phyloP scores from a whole-genome alignment of 2,888 invertebrate species.

The Coronaproctus castanopsis region DNA sequence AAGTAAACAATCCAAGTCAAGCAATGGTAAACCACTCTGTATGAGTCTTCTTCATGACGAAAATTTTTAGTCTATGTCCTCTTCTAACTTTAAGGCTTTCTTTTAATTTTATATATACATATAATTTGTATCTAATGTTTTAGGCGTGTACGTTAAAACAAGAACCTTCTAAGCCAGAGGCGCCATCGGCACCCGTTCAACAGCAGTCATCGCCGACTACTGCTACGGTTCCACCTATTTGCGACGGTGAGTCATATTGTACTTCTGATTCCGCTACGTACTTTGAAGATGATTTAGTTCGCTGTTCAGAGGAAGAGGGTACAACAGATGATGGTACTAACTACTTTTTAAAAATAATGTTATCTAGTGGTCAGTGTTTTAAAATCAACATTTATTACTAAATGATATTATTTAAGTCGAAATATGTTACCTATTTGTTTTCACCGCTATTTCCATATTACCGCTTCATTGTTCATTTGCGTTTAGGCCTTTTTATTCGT shows the following conservation, averaged over 20 bases:
- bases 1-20: too few species aligned
- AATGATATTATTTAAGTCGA: too few species aligned
- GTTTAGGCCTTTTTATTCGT: too few species aligned
- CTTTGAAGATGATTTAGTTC: slow-evolving; percentile 73
- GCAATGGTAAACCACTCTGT: too few species aligned
- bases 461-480: not conserved
- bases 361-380: not conserved
- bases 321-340: slow-evolving; percentile 18
- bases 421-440: too few species aligned
- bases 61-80: too few species aligned
- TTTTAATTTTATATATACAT: too few species aligned
- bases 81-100: too few species aligned
- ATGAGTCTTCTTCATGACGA: too few species aligned
- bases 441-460: not conserved
- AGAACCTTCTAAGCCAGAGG: not conserved
- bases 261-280: slow-evolving; percentile 81
- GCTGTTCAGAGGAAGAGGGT: slow-evolving; percentile 81
- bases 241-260: not conserved
- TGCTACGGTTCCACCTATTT: not conserved
- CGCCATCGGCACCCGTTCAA: not conserved
- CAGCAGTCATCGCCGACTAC: not conserved
- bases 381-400: too few species aligned
- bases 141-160: not conserved
- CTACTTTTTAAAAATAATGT: slow-evolving; percentile 14
- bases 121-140: not conserved